phyloP scores from a whole-genome alignment of 1,140 invertebrate genomes.

The Probaryconus sp. region DNA sequence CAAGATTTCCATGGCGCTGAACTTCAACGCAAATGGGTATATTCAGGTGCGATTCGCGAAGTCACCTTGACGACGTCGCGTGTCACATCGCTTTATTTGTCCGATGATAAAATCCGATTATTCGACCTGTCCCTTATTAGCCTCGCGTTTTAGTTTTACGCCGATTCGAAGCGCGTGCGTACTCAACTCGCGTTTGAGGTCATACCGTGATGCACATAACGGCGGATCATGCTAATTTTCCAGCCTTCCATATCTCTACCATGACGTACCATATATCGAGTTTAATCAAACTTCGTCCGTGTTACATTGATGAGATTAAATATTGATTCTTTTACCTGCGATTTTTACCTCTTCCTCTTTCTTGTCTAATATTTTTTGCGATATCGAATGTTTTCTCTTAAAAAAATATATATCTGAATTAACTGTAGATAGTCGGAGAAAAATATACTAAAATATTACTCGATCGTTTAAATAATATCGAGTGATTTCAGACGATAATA shows the following conservation, averaged over 20 bases:
- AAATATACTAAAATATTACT: too few species aligned
- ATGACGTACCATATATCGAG: slow-evolving; percentile 32
- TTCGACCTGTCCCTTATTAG: slow-evolving; percentile 30
- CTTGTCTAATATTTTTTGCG: too few species aligned
- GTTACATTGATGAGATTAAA: slow-evolving; percentile 24
- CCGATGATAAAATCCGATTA: slow-evolving; percentile 21
- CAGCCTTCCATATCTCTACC: slow-evolving; percentile 34
- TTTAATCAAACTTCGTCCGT: slow-evolving; percentile 38
- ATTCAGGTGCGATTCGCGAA: slow-evolving; percentile 5
- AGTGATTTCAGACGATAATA: too few species aligned
- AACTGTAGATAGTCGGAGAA: too few species aligned
- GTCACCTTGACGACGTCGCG: too few species aligned
- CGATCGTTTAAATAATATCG: too few species aligned
- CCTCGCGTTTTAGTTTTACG: slow-evolving; percentile 15
- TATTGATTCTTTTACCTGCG: slow-evolving; percentile 28
- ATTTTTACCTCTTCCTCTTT: slow-evolving; percentile 8
- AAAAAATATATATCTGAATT: background rate
- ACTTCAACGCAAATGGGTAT: slow-evolving; percentile 18
- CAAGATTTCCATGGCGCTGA: slow-evolving; percentile 18
- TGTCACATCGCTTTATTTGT: slow-evolving; percentile 20
- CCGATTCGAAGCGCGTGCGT: too few species aligned
- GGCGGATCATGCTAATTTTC: slow-evolving; percentile 54
- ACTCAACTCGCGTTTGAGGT: slow-evolving; percentile 40
- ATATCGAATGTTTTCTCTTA: too few species aligned
- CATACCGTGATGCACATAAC: slow-evolving; percentile 43